These are phyloP conservation scores for Hyles euphorbiae DNA, from an alignment of 1,140 invertebrate genomes.

Conservation along the genomic window DNA sequence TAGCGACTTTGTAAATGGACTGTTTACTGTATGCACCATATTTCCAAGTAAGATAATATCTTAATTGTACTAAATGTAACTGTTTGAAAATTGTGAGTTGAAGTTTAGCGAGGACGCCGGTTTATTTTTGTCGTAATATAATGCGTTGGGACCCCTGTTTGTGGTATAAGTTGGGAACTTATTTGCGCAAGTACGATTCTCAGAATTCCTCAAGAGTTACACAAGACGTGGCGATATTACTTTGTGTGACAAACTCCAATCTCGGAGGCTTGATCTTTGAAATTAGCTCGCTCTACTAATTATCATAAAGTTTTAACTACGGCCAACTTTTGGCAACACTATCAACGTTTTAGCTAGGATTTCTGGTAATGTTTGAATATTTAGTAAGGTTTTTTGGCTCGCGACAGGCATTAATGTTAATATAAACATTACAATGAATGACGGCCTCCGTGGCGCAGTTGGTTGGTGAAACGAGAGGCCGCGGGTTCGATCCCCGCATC, in stretches of 20 bases:
- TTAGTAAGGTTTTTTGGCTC: constrained; percentile 34
- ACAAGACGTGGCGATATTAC: constrained; percentile 21
- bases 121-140: constrained; percentile 1
- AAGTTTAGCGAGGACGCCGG: too few species aligned
- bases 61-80: too few species aligned
- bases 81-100: too few species aligned
- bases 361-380: constrained; percentile 30
- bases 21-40: too few species aligned
- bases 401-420: constrained; percentile 29
- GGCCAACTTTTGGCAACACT: constrained; percentile 46
- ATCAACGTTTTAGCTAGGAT: constrained; percentile 38
- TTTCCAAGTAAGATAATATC: too few species aligned
- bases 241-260: constrained; percentile 28
- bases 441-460: too few species aligned
- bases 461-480: too few species aligned
- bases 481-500: too few species aligned
- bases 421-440: too few species aligned
- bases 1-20: not conserved
- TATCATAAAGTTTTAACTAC: constrained; percentile 47
- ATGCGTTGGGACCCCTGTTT: not conserved
- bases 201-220: constrained; percentile 22
- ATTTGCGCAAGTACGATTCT: constrained; percentile 20
- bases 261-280: constrained; percentile 38
- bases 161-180: constrained; percentile 18
- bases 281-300: constrained; percentile 45